Evolutionary conservation across 2,797 vertebrate genomes (phyloP).

Genomic region (Lepus oiostolus): DNA sequence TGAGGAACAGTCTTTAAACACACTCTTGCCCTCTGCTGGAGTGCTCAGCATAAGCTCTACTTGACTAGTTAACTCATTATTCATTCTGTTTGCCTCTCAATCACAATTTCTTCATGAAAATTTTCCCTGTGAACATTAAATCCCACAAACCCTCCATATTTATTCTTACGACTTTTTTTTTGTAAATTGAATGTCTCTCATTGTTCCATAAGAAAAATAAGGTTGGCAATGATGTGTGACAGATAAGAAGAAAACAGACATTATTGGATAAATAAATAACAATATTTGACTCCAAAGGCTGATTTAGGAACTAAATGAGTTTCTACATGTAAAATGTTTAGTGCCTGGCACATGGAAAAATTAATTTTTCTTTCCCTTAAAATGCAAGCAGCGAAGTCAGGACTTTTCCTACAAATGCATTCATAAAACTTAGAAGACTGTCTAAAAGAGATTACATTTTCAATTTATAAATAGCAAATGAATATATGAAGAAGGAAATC

Average conservation of each 20-base stretch:
- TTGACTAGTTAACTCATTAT: background rate
- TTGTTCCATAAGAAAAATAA: background rate
- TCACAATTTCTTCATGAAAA: background rate
- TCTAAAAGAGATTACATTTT: background rate
- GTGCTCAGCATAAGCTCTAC: background rate
- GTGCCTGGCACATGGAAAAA: background rate
- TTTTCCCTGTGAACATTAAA: background rate
- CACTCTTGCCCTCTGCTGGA: background rate
- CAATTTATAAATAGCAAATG: background rate
- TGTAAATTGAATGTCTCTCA: background rate
- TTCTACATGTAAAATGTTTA: background rate
- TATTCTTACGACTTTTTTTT: background rate
- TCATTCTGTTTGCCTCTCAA: background rate
- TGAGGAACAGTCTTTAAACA: background rate
- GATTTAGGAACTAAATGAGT: background rate
- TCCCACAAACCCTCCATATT: background rate
- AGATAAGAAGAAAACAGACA: background rate
- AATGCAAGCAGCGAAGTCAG: background rate
- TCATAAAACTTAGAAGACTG: background rate
- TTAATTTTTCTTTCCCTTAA: background rate
- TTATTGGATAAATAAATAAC: background rate
- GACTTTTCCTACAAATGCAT: background rate
- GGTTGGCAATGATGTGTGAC: background rate
- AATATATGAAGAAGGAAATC: background rate
- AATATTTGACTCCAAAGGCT: background rate